Evolutionary conservation across 2,113 vertebrate genomes (phyloP), one percentile per base, ranked within the genome.

Genomic region (Podarcis raffonei): DNA sequence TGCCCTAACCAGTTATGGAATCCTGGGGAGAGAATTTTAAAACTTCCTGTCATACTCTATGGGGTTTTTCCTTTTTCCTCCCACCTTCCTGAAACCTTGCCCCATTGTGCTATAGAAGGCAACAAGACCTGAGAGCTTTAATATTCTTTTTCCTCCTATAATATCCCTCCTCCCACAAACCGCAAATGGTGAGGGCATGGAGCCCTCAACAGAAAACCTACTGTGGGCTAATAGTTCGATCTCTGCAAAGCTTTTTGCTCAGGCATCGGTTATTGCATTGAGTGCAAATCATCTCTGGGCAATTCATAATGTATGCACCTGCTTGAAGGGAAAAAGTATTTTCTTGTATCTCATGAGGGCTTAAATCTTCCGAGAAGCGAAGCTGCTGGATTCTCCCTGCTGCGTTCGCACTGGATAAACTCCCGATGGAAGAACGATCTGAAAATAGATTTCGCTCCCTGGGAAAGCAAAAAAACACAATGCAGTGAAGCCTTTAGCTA

Each of bases 341-440:
- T 95, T 98, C 97, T 84, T 95, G 93, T 77, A 97, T 97, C 96
- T 98, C 98, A 78, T 93, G 95, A n/a, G 96, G 96, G 72, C 96
- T 98, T 25, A 96, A 91, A 81, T 98, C 96, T 91, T 98, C 98
- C 8, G 96, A 96, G 72, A 97, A 77, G 32, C 91, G 93, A 90
- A 97, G 94, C 78, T 95, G 94, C 72, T 96, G 97, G 91, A 98
- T 96, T 39, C 96, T 96, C 13, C 97, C 96, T 5, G 97, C 95
- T 3, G 97, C 97, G 0, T 98, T 98, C 15, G 97, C 97, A 87
- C 97, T 98, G 32, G 98, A 98, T 79, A 98, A 96, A 74, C 95
- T 97, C 92, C 97, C 97, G 3, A 95, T 94, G 37, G 98, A 98
- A 72, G 96, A 97, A 62, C 82, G 93, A 90, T 99, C 98, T 13